Evolutionary conservation across 1,140 invertebrate genomes (phyloP).

Genomic region (Drosophila yakuba): DNA sequence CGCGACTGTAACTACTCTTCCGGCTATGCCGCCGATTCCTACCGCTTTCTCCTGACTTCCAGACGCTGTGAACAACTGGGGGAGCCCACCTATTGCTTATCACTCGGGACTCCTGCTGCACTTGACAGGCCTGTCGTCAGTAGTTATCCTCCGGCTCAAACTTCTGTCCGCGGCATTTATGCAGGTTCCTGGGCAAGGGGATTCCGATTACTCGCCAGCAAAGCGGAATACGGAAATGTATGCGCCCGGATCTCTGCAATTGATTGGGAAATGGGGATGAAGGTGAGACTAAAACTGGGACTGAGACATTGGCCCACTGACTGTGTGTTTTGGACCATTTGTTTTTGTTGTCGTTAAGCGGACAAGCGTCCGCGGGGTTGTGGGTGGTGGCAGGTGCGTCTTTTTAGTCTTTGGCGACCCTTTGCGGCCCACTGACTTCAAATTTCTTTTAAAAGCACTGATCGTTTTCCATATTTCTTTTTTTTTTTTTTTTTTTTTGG

Average conservation of each 20-base stretch:
- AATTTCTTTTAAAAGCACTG: slow-evolving; percentile 23
- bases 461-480: slow-evolving; percentile 16
- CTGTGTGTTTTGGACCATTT: slow-evolving; percentile 17
- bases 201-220: background rate
- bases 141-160: background rate
- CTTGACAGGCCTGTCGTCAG: slow-evolving; percentile 38
- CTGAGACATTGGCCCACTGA: slow-evolving; percentile 9
- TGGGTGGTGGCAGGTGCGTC: slow-evolving; percentile 1
- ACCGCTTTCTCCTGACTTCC: background rate
- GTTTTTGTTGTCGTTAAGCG: slow-evolving; percentile 39
- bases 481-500: background rate
- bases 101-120: slow-evolving; percentile 34
- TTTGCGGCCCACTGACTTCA: slow-evolving; percentile 4
- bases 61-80: background rate
- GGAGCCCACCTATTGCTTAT: slow-evolving; percentile 34
- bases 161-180: slow-evolving; percentile 20
- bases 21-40: background rate
- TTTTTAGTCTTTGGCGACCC: background rate
- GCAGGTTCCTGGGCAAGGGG: slow-evolving; percentile 21
- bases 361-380: slow-evolving; percentile 3
- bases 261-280: slow-evolving; percentile 8
- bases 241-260: slow-evolving; percentile 30
- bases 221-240: slow-evolving; percentile 17
- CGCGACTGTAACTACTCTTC: slow-evolving; percentile 19
- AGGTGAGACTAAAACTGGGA: background rate